phyloP scores from a whole-genome alignment of 1,140 invertebrate species.

The Paraescarpia echinospica region DNA sequence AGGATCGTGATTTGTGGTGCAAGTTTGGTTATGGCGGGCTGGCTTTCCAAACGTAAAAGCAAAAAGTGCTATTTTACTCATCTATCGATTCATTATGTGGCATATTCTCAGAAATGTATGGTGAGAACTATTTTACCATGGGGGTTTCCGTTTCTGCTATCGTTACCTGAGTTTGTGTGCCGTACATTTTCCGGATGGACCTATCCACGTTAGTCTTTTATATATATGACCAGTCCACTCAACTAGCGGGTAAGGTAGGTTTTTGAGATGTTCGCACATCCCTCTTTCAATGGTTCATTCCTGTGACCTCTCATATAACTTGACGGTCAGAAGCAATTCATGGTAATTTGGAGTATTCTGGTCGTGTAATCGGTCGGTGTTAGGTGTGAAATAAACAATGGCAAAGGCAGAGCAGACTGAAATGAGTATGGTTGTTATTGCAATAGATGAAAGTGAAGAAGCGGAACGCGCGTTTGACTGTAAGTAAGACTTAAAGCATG shows the following conservation, averaged over 20 bases:
- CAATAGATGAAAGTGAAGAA: not conserved
- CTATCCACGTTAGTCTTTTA: not conserved
- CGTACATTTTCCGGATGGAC: not conserved
- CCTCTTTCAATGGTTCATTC: not conserved
- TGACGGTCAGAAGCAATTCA: not conserved
- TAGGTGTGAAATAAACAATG: not conserved
- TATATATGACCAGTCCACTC: not conserved
- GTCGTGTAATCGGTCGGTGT: not conserved
- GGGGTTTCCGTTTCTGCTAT: not conserved
- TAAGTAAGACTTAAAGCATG: not conserved
- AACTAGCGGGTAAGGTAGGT: not conserved
- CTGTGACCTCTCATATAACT: not conserved
- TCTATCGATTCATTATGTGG: too few species aligned
- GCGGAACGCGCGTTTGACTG: not conserved
- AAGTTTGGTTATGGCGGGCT: too few species aligned
- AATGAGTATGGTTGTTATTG: not conserved
- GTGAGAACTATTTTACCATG: too few species aligned
- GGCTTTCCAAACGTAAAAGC: too few species aligned
- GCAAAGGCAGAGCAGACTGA: not conserved
- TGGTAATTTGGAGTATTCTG: not conserved
- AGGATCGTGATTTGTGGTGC: too few species aligned
- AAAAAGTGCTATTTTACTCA: too few species aligned
- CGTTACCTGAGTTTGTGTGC: not conserved
- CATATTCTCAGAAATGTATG: too few species aligned
- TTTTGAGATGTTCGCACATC: not conserved